Percentiles rank a stretch among this genome's conserved stretches.
Conservation (phyloP, 2,888 invertebrate genomes). For the Nasonovia ribisnigri region DNA sequence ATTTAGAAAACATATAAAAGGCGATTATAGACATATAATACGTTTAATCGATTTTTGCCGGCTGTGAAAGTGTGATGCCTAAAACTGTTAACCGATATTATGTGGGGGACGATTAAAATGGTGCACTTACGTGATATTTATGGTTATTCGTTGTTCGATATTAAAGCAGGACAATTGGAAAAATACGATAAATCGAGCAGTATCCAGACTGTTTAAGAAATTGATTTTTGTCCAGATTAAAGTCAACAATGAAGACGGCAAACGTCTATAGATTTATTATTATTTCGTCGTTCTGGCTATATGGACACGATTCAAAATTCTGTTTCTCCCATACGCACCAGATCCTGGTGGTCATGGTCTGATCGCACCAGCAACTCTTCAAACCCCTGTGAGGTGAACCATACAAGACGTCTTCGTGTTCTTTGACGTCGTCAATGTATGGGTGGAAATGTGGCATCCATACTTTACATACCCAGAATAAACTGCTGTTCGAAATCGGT, state of each 20-base stretch:
- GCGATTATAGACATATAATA: not conserved
- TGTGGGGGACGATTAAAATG: not conserved
- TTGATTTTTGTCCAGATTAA: no score
- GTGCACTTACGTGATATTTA: conserved; percentile 19
- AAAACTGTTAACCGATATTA: not conserved
- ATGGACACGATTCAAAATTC: conserved; percentile 95
- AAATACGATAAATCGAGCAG: no score
- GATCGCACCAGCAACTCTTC: no score
- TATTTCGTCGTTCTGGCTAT: conserved; percentile 84
- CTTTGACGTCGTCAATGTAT: no score
- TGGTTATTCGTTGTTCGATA: not conserved
- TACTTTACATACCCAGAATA: no score
- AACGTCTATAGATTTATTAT: no score
- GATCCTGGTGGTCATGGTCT: no score
- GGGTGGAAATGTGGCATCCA: no score
- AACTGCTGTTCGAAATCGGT: no score
- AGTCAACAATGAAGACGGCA: conserved; percentile 72
- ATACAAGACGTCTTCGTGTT: no score
- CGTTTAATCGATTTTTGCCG: not conserved
- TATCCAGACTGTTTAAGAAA: conserved; percentile 70
- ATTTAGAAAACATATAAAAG: not conserved
- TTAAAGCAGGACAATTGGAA: not conserved
- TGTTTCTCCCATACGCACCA: conserved; percentile 96
- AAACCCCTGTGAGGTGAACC: no score
- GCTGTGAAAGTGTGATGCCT: not conserved